These are phyloP conservation scores for Cirrhinus molitorella DNA, from an alignment of 2,797 vertebrate species.

Conservation along the genomic window DNA sequence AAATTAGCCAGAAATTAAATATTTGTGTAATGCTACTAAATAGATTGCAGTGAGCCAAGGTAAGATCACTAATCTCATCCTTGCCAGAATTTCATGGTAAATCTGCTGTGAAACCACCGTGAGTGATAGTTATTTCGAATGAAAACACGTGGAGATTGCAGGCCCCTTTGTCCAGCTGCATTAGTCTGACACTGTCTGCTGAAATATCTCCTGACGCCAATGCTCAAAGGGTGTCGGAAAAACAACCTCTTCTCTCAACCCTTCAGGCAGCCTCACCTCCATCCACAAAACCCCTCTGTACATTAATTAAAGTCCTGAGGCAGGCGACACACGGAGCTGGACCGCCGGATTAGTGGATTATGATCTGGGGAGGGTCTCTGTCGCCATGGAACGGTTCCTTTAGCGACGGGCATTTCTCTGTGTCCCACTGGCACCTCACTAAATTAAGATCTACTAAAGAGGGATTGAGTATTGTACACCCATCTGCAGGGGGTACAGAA, in stretches of 20 bases:
- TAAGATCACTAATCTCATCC: neutral
- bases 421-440: slow-evolving; percentile 85
- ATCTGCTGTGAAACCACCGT: slow-evolving; percentile 13
- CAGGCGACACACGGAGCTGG: slow-evolving; percentile 89
- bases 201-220: slow-evolving; percentile 51
- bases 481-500: slow-evolving; percentile 36
- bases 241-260: slow-evolving; percentile 36
- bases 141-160: neutral
- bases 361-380: slow-evolving; percentile 85
- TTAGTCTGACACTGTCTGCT: slow-evolving; percentile 51
- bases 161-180: slow-evolving; percentile 2
- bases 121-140: slow-evolving; percentile 30
- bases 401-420: slow-evolving; percentile 86
- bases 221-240: slow-evolving; percentile 46
- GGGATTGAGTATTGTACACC: slow-evolving; percentile 47
- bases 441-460: slow-evolving; percentile 57
- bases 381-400: slow-evolving; percentile 86
- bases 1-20: neutral
- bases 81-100: neutral
- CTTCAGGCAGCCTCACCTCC: slow-evolving; percentile 57
- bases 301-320: slow-evolving; percentile 98
- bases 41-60: neutral
- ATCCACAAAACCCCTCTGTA: slow-evolving; percentile 65
- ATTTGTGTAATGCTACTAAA: neutral
- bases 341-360: slow-evolving; percentile 99